phyloP scores from a whole-genome alignment of 2,888 invertebrate genomes.

The Pristionchus arcanus region DNA sequence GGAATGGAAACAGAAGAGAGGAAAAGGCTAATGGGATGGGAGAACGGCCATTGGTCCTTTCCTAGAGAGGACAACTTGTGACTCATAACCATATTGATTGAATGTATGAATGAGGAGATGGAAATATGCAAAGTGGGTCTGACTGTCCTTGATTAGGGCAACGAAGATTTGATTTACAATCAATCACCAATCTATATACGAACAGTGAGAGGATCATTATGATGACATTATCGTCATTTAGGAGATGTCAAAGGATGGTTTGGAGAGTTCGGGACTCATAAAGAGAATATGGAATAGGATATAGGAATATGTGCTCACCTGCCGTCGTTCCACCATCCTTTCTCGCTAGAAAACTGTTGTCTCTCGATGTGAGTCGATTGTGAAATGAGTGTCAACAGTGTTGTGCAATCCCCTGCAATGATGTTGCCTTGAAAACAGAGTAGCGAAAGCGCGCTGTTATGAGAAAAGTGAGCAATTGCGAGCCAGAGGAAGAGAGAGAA shows the following conservation, averaged over 20 bases:
- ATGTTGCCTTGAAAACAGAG: constrained; percentile 16
- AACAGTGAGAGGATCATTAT: not conserved
- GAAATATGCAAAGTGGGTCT: not conserved
- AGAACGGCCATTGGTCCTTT: not conserved
- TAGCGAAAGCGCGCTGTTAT: not conserved
- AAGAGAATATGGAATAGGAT: not conserved
- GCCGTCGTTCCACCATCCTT: constrained; percentile 45
- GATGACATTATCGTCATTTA: not conserved
- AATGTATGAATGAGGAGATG: not conserved
- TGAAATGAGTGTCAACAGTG: not conserved
- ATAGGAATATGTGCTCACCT: constrained; percentile 24
- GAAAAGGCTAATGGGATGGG: not conserved
- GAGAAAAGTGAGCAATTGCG: not conserved
- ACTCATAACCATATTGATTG: constrained; percentile 4
- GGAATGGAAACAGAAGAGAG: not conserved
- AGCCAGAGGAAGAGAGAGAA: constrained; percentile 7
- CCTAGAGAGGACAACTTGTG: not conserved
- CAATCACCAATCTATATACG: not conserved
- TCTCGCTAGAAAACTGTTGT: constrained; percentile 43
- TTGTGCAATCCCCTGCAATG: constrained; percentile 38
- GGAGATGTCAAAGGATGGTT: not conserved
- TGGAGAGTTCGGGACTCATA: not conserved
- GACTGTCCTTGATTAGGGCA: constrained; percentile 9
- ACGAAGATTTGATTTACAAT: not conserved
- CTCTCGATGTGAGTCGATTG: not conserved